Conservation (phyloP, 2,113 vertebrate species). For the Podilymbus podiceps region DNA sequence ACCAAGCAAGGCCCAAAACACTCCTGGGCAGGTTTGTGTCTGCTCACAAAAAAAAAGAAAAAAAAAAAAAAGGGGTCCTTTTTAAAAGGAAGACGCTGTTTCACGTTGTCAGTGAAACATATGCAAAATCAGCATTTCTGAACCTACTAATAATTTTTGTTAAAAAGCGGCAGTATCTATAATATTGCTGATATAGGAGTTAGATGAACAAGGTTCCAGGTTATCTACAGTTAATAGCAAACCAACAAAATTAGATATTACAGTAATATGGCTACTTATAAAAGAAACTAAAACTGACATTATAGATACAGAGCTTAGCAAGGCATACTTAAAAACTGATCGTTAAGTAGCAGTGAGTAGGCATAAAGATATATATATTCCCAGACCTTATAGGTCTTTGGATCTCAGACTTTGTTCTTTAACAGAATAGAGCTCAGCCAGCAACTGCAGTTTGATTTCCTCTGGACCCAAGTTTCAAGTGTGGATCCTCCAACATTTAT, state of each 20-base stretch:
- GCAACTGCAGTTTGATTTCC: background rate
- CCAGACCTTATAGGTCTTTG: background rate
- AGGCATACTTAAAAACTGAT: background rate
- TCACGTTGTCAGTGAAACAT: accelerated
- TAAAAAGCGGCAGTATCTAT: background rate
- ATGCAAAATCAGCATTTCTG: background rate
- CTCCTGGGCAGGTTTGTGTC: background rate
- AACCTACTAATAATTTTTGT: background rate
- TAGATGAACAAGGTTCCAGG: background rate
- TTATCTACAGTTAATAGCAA: background rate
- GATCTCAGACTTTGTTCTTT: background rate
- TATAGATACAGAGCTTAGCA: background rate
- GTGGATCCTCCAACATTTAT: background rate
- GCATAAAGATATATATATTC: background rate
- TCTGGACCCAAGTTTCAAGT: background rate
- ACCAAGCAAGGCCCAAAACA: background rate
- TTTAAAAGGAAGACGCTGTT: no score
- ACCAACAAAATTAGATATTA: background rate
- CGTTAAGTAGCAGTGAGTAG: background rate
- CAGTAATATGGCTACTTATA: background rate
- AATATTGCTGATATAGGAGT: background rate
- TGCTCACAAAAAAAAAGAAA: no score
- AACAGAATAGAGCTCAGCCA: background rate
- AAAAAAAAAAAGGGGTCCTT: no score
- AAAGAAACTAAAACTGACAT: background rate